These are phyloP conservation scores for Bradysia coprophila DNA, from an alignment of 1,140 invertebrate genomes.

Conservation along the genomic window DNA sequence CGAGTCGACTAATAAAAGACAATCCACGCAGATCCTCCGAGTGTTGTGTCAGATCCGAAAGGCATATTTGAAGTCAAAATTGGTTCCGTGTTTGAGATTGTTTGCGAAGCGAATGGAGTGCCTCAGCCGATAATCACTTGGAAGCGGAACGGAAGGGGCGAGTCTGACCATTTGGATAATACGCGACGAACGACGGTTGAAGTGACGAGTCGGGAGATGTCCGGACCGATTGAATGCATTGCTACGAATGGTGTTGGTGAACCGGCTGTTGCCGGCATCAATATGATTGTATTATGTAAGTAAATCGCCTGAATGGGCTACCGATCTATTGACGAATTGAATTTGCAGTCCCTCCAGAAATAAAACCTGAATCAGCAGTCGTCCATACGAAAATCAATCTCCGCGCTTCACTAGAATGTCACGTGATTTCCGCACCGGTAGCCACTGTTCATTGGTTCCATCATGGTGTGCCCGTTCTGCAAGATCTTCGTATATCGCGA, in stretches of 20 bases:
- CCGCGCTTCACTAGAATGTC: constrained; percentile 44
- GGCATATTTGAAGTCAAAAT: constrained; percentile 49
- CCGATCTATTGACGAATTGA: neutral
- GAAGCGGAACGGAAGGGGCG: constrained; percentile 36
- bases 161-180: constrained; percentile 35
- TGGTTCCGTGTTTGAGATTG: constrained; percentile 46
- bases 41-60: constrained; percentile 40
- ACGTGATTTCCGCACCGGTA: constrained; percentile 42
- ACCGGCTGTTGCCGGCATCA: constrained; percentile 36
- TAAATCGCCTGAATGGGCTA: constrained; percentile 4
- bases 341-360: constrained; percentile 46
- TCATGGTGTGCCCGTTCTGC: constrained; percentile 30
- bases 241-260: constrained; percentile 55
- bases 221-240: constrained; percentile 50
- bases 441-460: constrained; percentile 39
- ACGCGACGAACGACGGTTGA: constrained; percentile 41
- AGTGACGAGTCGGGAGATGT: constrained; percentile 38
- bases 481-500: constrained; percentile 32
- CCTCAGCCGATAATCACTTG: constrained; percentile 48
- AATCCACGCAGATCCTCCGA: constrained; percentile 35
- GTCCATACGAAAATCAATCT: constrained; percentile 49
- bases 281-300: constrained; percentile 38
- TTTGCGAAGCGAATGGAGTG: constrained; percentile 42
- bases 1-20: no score
- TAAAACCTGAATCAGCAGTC: constrained; percentile 36